phyloP scores from a whole-genome alignment of 2,113 vertebrate genomes.

The Miniopterus natalensis region DNA sequence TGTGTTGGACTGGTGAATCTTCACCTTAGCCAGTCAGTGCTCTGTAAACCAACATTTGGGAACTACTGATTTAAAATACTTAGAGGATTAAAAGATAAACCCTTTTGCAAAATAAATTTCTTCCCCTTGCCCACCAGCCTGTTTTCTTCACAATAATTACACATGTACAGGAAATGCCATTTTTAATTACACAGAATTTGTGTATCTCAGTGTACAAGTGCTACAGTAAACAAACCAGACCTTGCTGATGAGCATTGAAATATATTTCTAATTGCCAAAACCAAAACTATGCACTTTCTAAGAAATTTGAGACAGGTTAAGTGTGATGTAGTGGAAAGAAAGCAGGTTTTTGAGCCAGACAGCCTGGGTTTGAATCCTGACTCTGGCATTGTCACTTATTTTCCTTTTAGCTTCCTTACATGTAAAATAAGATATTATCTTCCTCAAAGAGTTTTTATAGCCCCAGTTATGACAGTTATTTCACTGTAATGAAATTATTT shows the following conservation, averaged over 20 bases:
- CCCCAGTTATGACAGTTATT: not conserved
- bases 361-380: not conserved
- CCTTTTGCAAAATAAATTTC: not conserved
- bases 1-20: slow-evolving; percentile 42
- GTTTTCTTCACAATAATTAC: not conserved
- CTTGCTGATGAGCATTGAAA: slow-evolving; percentile 39
- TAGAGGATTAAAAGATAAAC: slow-evolving; percentile 46
- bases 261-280: not conserved
- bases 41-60: slow-evolving; percentile 54
- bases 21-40: slow-evolving; percentile 4
- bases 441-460: slow-evolving; percentile 41
- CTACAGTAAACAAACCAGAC: not conserved
- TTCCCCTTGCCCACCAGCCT: slow-evolving; percentile 8
- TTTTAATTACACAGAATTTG: slow-evolving; percentile 32
- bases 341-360: not conserved
- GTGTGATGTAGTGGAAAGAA: not conserved
- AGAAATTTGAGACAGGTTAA: slow-evolving; percentile 45
- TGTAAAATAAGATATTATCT: slow-evolving; percentile 37
- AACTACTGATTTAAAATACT: slow-evolving; percentile 59
- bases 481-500: slow-evolving; percentile 53
- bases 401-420: slow-evolving; percentile 34
- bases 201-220: slow-evolving; percentile 8
- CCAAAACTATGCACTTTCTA: not conserved
- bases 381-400: not conserved
- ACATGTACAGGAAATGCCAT: not conserved